Base-by-base conservation (phyloP, 2,797 vertebrate genomes). In the Esox masquinongy region DNA sequence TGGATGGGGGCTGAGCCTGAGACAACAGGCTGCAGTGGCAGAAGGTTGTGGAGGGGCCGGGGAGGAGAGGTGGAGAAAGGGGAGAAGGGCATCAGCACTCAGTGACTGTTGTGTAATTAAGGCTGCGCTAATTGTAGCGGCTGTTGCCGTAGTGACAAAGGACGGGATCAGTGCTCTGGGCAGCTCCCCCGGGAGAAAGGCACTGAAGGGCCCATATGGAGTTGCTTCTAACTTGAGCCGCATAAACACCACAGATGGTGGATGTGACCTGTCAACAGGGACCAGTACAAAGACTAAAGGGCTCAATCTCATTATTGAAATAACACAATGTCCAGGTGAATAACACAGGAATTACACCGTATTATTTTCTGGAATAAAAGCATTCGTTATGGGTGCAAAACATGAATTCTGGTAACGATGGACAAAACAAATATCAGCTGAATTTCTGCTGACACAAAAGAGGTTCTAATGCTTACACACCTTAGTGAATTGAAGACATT, bases 31-130 rank as follows among this genome's bases (percentile, higher is more conserved):
- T 61, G 76, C 39, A 39, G 59, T 59, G 29, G 53, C 53, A 56
- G 53, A 56, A n/a, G 24, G 56, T 24, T 61, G 56, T 19, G 9
- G 56, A 59, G 56, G 56, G 56, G 56, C 22, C 8, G 7, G 22
- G 56, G 56, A 59, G n/a, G 22, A 59, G n/a, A 11, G 56, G n/a
- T n/a, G n/a, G 56, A 4, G 5, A 9, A 4, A 3, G 56, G 56
- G n/a, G 7, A 47, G 53, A 49, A 6, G 67, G 70, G 61, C 66
- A 78, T 49, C 77, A 73, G 51, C 68, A 36, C 71, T 61, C 24
- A 29, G 59, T 51, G 68, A 47, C 75, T 76, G 77, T 76, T 68
- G 53, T 81, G 78, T 82, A 81, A 88, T 85, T 86, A 86, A 80
- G 56, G 73, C 68, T 71, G 73, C 12, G 73, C 69, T 86, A 85